Percentiles rank a stretch among this genome's conserved stretches.
These are phyloP conservation scores for Hermatobates lingyangjiaoensis DNA, from an alignment of 1,140 invertebrate species.

Conservation along the genomic window DNA sequence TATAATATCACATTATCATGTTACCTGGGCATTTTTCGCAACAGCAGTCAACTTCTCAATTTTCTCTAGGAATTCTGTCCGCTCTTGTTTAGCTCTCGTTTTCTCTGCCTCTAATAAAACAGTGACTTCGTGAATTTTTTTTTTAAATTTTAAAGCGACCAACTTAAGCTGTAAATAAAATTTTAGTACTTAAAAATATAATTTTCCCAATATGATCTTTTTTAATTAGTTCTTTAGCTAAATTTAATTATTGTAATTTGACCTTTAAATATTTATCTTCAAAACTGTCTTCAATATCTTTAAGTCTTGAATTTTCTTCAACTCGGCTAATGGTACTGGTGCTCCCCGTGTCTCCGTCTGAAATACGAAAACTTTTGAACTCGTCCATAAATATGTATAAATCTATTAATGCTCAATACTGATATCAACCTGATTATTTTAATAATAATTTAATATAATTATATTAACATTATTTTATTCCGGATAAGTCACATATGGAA, in stretches of 20 bases:
- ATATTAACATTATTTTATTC: no score
- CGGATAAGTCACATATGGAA: no score
- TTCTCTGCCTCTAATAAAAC: conserved; percentile 21
- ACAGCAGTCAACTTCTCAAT: conserved; percentile 9
- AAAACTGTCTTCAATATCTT: conserved; percentile 23
- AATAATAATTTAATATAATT: no score
- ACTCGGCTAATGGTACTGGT: conserved; percentile 21
- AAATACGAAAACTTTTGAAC: conserved; percentile 1
- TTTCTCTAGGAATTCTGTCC: conserved; percentile 15
- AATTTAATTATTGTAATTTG: neutral
- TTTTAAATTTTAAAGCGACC: conserved; percentile 32
- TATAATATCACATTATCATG: neutral
- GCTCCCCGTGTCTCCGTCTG: conserved; percentile 15
- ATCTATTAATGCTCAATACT: neutral
- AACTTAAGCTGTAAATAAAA: conserved; percentile 26
- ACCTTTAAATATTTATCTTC: conserved; percentile 23
- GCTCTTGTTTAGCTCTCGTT: conserved; percentile 15
- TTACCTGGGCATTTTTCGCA: conserved; percentile 16
- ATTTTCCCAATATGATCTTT: neutral
- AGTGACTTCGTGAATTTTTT: conserved; percentile 27
- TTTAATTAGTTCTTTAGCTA: neutral
- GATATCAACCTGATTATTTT: no score
- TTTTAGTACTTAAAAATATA: neutral
- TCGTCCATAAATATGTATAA: neutral
- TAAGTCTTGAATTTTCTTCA: conserved; percentile 20